phyloP scores from a whole-genome alignment of 30 jellyfish, hydroid and myxozoan genomes.

The Clytia hemisphaerica region DNA sequence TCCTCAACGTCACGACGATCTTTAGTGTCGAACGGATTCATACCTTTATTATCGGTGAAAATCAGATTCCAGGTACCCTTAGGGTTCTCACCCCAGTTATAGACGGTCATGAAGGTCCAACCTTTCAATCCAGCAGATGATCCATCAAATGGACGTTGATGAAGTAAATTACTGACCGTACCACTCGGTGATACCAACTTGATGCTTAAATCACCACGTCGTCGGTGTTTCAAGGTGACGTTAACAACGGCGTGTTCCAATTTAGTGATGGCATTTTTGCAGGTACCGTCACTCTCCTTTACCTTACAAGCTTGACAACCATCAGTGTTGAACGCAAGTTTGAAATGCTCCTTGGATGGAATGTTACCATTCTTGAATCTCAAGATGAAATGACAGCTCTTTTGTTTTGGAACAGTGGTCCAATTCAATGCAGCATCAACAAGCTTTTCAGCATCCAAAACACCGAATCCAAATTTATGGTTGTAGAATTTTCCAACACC shows the following conservation, averaged over 20 bases:
- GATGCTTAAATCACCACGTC: slow-evolving; percentile 82
- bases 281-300: slow-evolving; percentile 56
- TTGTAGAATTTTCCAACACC: slow-evolving; percentile 86
- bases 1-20: slow-evolving; percentile 71
- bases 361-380: slow-evolving; percentile 54
- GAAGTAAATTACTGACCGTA: slow-evolving; percentile 73
- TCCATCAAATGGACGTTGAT: slow-evolving; percentile 62
- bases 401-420: slow-evolving; percentile 84
- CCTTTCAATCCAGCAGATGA: slow-evolving; percentile 77
- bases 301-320: slow-evolving; percentile 83
- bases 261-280: slow-evolving; percentile 81
- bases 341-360: slow-evolving; percentile 65
- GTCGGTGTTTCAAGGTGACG: slow-evolving; percentile 72
- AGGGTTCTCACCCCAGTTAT: slow-evolving; percentile 98
- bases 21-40: background rate
- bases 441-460: slow-evolving; percentile 68
- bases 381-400: slow-evolving; percentile 71
- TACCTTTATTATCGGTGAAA: slow-evolving; percentile 46
- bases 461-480: slow-evolving; percentile 99
- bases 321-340: slow-evolving; percentile 61
- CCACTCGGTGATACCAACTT: slow-evolving; percentile 78
- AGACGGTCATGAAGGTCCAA: slow-evolving; percentile 97
- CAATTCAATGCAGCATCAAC: slow-evolving; percentile 75
- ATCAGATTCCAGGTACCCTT: slow-evolving; percentile 88
- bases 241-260: slow-evolving; percentile 96